phyloP scores from a whole-genome alignment of 2,888 invertebrate genomes.

The Maniola hyperantus region DNA sequence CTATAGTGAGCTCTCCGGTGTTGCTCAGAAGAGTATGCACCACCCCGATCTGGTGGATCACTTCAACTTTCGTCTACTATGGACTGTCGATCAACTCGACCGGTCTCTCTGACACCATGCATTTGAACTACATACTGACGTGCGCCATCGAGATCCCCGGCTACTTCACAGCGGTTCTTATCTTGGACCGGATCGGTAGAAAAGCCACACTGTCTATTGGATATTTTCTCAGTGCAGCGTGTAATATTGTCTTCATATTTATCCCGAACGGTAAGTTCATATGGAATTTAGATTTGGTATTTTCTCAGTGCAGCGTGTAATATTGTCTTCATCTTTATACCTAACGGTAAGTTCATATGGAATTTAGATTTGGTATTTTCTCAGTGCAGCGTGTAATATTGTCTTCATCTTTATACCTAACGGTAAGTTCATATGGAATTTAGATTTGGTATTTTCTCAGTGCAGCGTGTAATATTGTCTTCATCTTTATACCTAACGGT shows the following conservation, averaged over 20 bases:
- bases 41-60: constrained; percentile 87
- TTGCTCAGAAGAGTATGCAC: constrained; percentile 80
- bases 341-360: constrained; percentile 47
- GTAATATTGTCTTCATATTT: constrained; percentile 41
- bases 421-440: too few relatives aligned
- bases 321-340: constrained; percentile 41
- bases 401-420: constrained; percentile 41
- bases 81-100: constrained; percentile 88
- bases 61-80: constrained; percentile 87
- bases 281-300: too few relatives aligned
- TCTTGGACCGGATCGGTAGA: constrained; percentile 74
- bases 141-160: constrained; percentile 85
- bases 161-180: constrained; percentile 79
- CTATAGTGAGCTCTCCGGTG: constrained; percentile 74
- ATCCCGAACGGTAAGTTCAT: constrained; percentile 46
- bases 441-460: constrained; percentile 40
- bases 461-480: constrained; percentile 39
- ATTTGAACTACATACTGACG: constrained; percentile 84
- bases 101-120: constrained; percentile 85
- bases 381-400: constrained; percentile 40
- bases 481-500: constrained; percentile 42
- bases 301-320: constrained; percentile 41
- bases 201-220: constrained; percentile 52
- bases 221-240: constrained; percentile 39
- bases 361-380: constrained; percentile 39